Conservation (phyloP, 1,140 invertebrate species). For the Sarcophaga bullata region DNA sequence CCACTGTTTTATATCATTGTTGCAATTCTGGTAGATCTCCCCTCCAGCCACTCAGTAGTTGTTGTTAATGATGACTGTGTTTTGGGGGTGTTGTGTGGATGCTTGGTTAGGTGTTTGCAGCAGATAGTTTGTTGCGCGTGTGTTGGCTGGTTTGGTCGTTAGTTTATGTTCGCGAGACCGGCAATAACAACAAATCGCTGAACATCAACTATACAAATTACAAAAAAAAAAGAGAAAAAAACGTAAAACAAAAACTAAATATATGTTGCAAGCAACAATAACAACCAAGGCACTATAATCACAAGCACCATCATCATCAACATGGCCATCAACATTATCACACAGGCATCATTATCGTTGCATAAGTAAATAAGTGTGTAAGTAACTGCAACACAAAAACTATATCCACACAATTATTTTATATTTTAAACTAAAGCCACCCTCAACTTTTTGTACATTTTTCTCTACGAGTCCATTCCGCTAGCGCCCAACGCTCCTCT, state of each 20-base stretch:
- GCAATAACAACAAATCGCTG: neutral
- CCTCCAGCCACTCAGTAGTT: neutral
- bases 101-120: neutral
- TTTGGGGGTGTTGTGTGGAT: neutral
- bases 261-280: neutral
- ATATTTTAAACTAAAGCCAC: constrained; percentile 15
- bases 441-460: neutral
- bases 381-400: no score
- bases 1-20: neutral
- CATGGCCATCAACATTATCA: no score
- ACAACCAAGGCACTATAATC: neutral
- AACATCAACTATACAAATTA: constrained; percentile 21
- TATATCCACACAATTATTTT: neutral
- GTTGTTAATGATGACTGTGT: constrained; percentile 13
- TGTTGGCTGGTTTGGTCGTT: constrained; percentile 8
- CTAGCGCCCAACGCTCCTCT: neutral
- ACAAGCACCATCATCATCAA: no score
- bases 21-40: neutral
- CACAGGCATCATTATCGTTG: no score
- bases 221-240: neutral
- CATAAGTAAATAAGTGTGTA: no score
- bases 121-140: neutral
- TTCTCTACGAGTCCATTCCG: neutral
- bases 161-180: neutral
- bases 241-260: no score